Conservation (phyloP, 2,797 vertebrate genomes). For the Falco berigora region DNA sequence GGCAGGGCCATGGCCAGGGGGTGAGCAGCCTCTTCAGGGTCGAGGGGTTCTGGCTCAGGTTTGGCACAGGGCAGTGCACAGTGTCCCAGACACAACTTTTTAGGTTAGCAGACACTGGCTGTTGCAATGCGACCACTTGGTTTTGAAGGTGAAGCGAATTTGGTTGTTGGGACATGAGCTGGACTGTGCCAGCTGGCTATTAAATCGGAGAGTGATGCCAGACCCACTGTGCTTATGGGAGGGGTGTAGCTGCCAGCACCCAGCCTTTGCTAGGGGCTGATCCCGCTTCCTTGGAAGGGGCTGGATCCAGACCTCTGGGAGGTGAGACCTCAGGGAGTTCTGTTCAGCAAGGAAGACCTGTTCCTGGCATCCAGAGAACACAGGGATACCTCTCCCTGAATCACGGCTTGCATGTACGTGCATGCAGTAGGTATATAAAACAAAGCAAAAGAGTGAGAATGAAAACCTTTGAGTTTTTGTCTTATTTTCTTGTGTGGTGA, state of each 20-base stretch:
- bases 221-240: neutral
- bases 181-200: neutral
- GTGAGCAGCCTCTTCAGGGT: neutral
- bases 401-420: neutral
- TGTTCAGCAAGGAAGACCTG: neutral
- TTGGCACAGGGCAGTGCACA: fast-evolving
- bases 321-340: neutral
- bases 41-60: fast-evolving
- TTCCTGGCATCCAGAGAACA: neutral
- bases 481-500: neutral
- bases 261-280: neutral
- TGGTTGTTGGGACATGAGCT: neutral
- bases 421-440: neutral
- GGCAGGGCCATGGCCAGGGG: neutral
- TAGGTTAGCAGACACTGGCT: neutral
- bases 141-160: neutral
- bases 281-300: fast-evolving
- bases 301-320: neutral
- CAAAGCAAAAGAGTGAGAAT: neutral
- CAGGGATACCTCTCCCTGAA: neutral
- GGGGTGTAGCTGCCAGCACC: neutral
- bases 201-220: neutral
- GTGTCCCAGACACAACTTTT: neutral
- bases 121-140: neutral
- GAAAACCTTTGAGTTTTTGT: neutral